Percentiles rank a stretch among this genome's conserved stretches.
phyloP scores from a whole-genome alignment of 2,113 vertebrate species.

The Acrocephalus kingi region DNA sequence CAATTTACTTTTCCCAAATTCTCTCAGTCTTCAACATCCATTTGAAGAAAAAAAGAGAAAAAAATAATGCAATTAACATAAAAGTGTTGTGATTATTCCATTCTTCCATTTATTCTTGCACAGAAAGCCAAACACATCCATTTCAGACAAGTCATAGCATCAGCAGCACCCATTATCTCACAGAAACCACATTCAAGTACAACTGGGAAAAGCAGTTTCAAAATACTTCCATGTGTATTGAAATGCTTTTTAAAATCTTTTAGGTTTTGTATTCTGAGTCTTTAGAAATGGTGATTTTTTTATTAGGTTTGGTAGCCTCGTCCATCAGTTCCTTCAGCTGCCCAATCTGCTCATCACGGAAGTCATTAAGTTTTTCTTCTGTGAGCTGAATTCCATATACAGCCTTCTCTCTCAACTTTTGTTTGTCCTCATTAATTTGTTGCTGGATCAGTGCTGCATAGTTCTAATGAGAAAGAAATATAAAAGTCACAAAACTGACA shows the following conservation, averaged over 20 bases:
- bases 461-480: constrained; percentile 56
- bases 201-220: not conserved
- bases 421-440: constrained; percentile 77
- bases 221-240: not conserved
- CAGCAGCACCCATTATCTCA: not conserved
- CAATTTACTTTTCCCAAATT: not conserved
- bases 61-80: not conserved
- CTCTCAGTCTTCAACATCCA: not conserved
- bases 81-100: not conserved
- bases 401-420: constrained; percentile 3
- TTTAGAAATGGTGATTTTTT: constrained; percentile 78
- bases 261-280: constrained; percentile 54
- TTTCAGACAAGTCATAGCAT: not conserved
- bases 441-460: constrained; percentile 73
- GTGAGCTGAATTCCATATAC: constrained; percentile 79
- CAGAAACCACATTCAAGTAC: not conserved
- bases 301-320: constrained; percentile 85
- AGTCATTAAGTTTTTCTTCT: constrained; percentile 78
- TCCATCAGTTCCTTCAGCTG: constrained; percentile 92
- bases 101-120: not conserved
- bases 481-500: not conserved
- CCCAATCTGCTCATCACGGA: constrained; percentile 87
- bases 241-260: not conserved
- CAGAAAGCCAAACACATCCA: not conserved
- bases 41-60: not conserved